A percentile compares a stretch with the other conserved stretches of the same genome.
phyloP scores from a whole-genome alignment of 2,113 vertebrate genomes.

The Larimichthys crocea region DNA sequence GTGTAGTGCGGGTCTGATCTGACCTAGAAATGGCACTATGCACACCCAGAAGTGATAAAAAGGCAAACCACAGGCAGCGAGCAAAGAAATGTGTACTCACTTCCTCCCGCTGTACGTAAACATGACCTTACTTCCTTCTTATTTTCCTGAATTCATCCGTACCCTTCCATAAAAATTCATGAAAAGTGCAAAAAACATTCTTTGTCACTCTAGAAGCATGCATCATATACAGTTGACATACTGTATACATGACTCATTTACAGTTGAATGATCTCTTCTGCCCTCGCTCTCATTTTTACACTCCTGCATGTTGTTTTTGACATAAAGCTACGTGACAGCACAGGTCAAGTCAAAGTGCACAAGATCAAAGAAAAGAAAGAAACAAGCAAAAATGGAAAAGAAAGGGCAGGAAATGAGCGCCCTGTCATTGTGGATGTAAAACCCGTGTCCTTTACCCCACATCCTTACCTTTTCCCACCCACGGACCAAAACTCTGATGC shows the following conservation, averaged over 20 bases:
- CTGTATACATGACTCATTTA: constrained; percentile 69
- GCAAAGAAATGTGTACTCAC: constrained; percentile 47
- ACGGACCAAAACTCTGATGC: constrained; percentile 58
- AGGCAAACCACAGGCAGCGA: constrained; percentile 59
- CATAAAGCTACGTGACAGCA: constrained; percentile 86
- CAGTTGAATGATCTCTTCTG: constrained; percentile 32
- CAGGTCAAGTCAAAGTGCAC: constrained; percentile 86
- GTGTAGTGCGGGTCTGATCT: constrained; percentile 37
- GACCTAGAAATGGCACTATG: constrained; percentile 52
- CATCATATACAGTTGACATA: constrained; percentile 73
- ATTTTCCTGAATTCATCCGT: constrained; percentile 58
- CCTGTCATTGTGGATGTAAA: constrained; percentile 58
- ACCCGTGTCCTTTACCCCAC: constrained; percentile 41
- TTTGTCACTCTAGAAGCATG: constrained; percentile 62
- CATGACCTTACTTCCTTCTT: constrained; percentile 60
- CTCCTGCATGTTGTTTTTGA: constrained; percentile 66
- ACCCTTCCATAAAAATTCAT: constrained; percentile 47
- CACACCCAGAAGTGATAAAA: constrained; percentile 47
- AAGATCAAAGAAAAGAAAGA: constrained; percentile 63
- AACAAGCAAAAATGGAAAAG: constrained; percentile 58
- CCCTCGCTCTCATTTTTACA: constrained; percentile 42
- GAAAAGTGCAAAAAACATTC: constrained; percentile 58
- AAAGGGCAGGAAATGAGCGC: constrained; percentile 73
- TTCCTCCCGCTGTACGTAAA: constrained; percentile 54
- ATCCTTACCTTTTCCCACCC: constrained; percentile 57